Conservation (phyloP, 1,140 invertebrate genomes). For the Bicyclus anynana region DNA sequence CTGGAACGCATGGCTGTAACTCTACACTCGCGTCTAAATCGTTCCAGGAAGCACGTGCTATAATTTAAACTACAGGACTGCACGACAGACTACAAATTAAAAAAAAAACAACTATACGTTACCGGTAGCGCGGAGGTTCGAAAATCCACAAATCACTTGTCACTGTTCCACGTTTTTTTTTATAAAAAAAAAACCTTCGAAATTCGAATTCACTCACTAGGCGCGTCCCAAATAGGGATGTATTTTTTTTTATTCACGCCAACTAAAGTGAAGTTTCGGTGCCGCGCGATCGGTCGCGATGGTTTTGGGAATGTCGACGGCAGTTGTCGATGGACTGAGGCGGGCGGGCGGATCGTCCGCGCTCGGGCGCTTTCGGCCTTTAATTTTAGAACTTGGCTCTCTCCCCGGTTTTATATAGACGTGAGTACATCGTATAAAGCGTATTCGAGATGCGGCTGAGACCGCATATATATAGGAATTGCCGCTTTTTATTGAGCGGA, state of each 20-base stretch:
- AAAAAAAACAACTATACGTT: slow-evolving; percentile 36
- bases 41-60: slow-evolving; percentile 47
- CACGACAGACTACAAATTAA: slow-evolving; percentile 28
- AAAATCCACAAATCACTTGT: slow-evolving; percentile 61
- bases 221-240: slow-evolving; percentile 50
- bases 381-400: slow-evolving; percentile 75
- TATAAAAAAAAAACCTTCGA: slow-evolving; percentile 35
- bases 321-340: slow-evolving; percentile 68
- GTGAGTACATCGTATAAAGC: slow-evolving; percentile 75
- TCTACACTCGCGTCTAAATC: slow-evolving; percentile 44
- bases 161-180: slow-evolving; percentile 54
- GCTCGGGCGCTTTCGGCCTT: slow-evolving; percentile 62
- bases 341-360: slow-evolving; percentile 66
- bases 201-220: slow-evolving; percentile 46
- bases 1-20: slow-evolving; percentile 63
- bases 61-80: slow-evolving; percentile 25
- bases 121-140: slow-evolving; percentile 57
- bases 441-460: slow-evolving; percentile 66
- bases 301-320: slow-evolving; percentile 63
- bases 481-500: slow-evolving; percentile 69
- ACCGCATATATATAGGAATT: slow-evolving; percentile 69
- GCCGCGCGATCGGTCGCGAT: slow-evolving; percentile 57
- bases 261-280: slow-evolving; percentile 48
- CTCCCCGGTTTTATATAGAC: slow-evolving; percentile 75
- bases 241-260: slow-evolving; percentile 42